These are phyloP conservation scores for Ceratina australensis DNA, from an alignment of 1,140 invertebrate species.

Conservation along the genomic window DNA sequence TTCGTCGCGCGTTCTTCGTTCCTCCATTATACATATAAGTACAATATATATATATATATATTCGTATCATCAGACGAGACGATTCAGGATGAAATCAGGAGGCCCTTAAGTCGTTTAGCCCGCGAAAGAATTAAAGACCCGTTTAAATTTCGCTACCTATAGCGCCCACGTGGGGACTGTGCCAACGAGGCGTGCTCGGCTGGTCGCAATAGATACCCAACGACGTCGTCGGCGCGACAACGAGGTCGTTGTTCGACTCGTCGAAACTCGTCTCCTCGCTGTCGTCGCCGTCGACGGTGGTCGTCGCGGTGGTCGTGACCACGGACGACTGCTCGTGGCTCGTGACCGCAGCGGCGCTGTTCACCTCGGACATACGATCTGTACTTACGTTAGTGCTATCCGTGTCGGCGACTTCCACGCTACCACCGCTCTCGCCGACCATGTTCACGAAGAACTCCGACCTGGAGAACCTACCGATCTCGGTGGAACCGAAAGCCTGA, in stretches of 20 bases:
- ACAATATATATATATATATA: slow-evolving; percentile 54
- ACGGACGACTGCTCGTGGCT: slow-evolving; percentile 15
- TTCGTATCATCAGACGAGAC: background rate
- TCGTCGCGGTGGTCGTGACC: slow-evolving; percentile 17
- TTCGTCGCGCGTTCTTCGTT: slow-evolving; percentile 52
- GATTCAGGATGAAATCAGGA: too few species aligned
- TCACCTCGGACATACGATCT: slow-evolving; percentile 41
- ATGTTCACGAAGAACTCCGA: slow-evolving; percentile 79
- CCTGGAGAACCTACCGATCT: slow-evolving; percentile 85
- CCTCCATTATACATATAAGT: slow-evolving; percentile 48
- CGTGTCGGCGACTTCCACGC: slow-evolving; percentile 27
- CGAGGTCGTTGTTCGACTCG: slow-evolving; percentile 41
- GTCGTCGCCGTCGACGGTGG: slow-evolving; percentile 44
- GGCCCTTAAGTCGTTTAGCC: background rate
- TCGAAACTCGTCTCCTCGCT: slow-evolving; percentile 29
- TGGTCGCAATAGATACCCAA: slow-evolving; percentile 49
- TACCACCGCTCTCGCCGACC: slow-evolving; percentile 63
- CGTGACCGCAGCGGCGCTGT: background rate
- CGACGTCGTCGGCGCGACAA: slow-evolving; percentile 36
- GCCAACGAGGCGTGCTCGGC: slow-evolving; percentile 70
- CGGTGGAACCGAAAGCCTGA: slow-evolving; percentile 88
- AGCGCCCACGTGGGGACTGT: slow-evolving; percentile 74
- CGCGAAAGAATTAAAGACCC: slow-evolving; percentile 30
- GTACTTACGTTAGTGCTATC: slow-evolving; percentile 56
- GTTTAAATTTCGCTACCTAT: slow-evolving; percentile 76